Conservation (phyloP, 2,113 vertebrate species). For the Hiodon tergisus region DNA sequence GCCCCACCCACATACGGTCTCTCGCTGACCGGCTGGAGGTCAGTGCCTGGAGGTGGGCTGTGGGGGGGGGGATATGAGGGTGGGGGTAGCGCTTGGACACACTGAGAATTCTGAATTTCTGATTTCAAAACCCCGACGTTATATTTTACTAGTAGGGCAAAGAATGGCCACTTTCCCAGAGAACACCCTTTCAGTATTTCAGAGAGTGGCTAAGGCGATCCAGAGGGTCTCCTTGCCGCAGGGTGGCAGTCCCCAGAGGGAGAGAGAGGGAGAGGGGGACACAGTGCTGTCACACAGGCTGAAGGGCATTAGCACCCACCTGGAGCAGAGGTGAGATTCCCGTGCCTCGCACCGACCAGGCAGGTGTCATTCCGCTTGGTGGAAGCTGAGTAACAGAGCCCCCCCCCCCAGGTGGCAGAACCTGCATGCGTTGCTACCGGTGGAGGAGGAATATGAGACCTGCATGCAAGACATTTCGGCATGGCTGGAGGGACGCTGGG, state of each 20-base stretch:
- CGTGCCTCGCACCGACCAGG: no score
- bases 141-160: no score
- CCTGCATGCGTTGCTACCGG: conserved; percentile 45
- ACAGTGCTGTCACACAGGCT: conserved; percentile 37
- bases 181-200: not conserved
- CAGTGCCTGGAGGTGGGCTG: no score
- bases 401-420: conserved; percentile 37
- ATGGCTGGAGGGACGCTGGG: conserved; percentile 50
- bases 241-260: not conserved
- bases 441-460: conserved; percentile 49
- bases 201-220: conserved; percentile 48
- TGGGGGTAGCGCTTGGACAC: no score
- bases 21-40: no score
- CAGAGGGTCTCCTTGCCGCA: conserved; percentile 3
- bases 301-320: conserved; percentile 44
- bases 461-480: conserved; percentile 42
- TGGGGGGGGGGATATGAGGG: no score
- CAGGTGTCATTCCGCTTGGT: not conserved
- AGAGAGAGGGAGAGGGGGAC: conserved; percentile 1
- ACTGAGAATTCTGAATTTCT: no score
- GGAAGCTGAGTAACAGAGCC: not conserved
- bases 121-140: no score
- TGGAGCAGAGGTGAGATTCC: conserved; percentile 54
- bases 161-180: no score
- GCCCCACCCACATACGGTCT: no score